A percentile compares a stretch with the other conserved stretches of the same genome.
Conservation (phyloP, 2,888 invertebrate genomes). For the Pandemis cinnamomeana region DNA sequence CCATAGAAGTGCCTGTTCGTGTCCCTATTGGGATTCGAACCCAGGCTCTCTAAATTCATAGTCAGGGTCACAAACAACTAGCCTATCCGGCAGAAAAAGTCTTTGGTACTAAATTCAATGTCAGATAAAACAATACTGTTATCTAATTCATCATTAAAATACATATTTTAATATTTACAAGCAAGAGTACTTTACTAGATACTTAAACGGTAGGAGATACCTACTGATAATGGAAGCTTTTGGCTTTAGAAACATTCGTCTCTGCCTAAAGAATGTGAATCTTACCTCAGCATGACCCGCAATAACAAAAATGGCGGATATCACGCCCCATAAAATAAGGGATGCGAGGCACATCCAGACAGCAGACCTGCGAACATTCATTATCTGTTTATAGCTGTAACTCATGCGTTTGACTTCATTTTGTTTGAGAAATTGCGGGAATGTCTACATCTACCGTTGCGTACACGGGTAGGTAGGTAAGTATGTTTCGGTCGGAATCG, state of each 20-base stretch:
- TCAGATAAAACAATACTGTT: too few species aligned
- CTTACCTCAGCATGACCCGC: slow-evolving; percentile 87
- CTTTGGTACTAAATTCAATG: too few species aligned
- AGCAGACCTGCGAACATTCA: slow-evolving; percentile 72
- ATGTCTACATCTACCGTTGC: background rate
- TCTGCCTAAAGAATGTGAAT: slow-evolving; percentile 21
- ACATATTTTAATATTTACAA: too few species aligned
- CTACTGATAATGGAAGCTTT: too few species aligned
- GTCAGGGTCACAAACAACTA: too few species aligned
- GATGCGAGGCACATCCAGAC: slow-evolving; percentile 85
- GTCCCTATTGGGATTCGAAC: too few species aligned
- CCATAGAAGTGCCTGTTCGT: too few species aligned
- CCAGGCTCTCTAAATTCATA: too few species aligned
- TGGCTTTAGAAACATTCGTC: background rate
- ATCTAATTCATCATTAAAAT: too few species aligned
- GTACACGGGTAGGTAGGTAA: background rate
- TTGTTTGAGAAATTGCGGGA: background rate
- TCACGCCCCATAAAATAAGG: slow-evolving; percentile 85
- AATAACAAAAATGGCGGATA: slow-evolving; percentile 83
- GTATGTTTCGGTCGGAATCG: background rate
- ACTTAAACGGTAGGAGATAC: too few species aligned
- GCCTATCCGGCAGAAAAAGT: too few species aligned
- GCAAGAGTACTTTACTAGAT: too few species aligned
- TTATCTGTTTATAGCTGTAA: slow-evolving; percentile 14
- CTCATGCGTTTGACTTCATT: slow-evolving; percentile 2